A percentile compares a stretch with the other conserved stretches of the same genome.
Conservation (phyloP, 2,888 invertebrate species). For the Melanostoma scalare region DNA sequence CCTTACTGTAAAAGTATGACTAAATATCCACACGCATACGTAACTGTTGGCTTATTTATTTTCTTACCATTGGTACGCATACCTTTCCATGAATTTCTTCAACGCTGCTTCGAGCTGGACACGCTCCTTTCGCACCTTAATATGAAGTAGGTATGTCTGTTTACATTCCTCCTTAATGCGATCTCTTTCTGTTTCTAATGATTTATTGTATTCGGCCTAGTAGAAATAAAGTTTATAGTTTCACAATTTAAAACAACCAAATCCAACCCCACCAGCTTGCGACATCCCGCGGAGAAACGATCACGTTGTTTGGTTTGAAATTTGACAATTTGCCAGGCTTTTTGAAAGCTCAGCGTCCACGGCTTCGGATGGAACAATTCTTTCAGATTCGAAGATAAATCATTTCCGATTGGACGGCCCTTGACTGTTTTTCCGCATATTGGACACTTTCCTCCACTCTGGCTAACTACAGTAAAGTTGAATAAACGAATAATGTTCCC, state of each 20-base stretch:
- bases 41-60: neutral
- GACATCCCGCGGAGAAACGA: slow-evolving; percentile 73
- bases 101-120: slow-evolving; percentile 10
- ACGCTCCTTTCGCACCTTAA: slow-evolving; percentile 14
- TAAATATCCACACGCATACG: neutral
- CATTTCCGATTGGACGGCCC: slow-evolving; percentile 76
- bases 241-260: no score
- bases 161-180: slow-evolving; percentile 17
- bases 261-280: slow-evolving; percentile 68
- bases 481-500: neutral
- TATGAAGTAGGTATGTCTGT: slow-evolving; percentile 2
- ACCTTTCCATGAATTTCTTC: slow-evolving; percentile 3
- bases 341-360: slow-evolving; percentile 73
- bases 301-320: slow-evolving; percentile 76
- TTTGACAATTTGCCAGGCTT: slow-evolving; percentile 52
- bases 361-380: slow-evolving; percentile 78
- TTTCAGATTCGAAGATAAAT: slow-evolving; percentile 76
- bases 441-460: slow-evolving; percentile 73
- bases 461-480: neutral
- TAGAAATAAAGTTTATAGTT: neutral
- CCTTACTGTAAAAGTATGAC: neutral
- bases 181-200: slow-evolving; percentile 35
- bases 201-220: slow-evolving; percentile 23
- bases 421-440: slow-evolving; percentile 75
- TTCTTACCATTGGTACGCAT: slow-evolving; percentile 12